Conservation (phyloP, 1,140 invertebrate species). For the Drosophila ficusphila region DNA sequence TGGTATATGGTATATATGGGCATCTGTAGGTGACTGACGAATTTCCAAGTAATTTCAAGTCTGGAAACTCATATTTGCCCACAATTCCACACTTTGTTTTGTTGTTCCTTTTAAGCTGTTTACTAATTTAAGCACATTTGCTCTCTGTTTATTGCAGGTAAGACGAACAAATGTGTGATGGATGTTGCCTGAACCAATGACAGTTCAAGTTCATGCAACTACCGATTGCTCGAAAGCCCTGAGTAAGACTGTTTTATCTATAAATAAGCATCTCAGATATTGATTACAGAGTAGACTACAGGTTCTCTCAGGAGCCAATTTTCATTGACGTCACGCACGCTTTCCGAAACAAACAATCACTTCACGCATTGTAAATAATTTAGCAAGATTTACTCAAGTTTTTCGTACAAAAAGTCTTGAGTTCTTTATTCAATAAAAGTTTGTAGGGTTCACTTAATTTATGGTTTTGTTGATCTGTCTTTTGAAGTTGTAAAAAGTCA, state of each 20-base stretch:
- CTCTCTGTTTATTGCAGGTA: constrained; percentile 30
- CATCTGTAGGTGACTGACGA: constrained; percentile 3
- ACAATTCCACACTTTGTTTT: constrained; percentile 1
- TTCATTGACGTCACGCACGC: not conserved
- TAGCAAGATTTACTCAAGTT: not conserved
- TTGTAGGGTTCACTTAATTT: too few relatives aligned
- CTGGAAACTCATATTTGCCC: not conserved
- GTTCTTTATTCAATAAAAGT: too few relatives aligned
- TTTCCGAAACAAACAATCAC: not conserved
- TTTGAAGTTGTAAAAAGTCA: too few relatives aligned
- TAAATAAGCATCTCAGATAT: not conserved
- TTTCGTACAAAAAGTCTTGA: too few relatives aligned
- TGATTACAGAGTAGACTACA: not conserved
- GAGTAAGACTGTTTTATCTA: not conserved
- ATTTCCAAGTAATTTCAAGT: not conserved
- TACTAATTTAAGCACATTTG: constrained; percentile 12
- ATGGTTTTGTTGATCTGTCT: too few relatives aligned
- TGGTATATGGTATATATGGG: too few relatives aligned
- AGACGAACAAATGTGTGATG: constrained; percentile 1
- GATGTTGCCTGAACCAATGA: not conserved
- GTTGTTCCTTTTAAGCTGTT: not conserved
- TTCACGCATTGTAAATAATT: not conserved
- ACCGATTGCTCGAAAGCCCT: not conserved
- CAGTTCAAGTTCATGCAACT: constrained; percentile 2
- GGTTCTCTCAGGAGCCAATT: not conserved